Evolutionary conservation across 1,140 invertebrate genomes (phyloP).

Genomic region (Antheraea mylitta): DNA sequence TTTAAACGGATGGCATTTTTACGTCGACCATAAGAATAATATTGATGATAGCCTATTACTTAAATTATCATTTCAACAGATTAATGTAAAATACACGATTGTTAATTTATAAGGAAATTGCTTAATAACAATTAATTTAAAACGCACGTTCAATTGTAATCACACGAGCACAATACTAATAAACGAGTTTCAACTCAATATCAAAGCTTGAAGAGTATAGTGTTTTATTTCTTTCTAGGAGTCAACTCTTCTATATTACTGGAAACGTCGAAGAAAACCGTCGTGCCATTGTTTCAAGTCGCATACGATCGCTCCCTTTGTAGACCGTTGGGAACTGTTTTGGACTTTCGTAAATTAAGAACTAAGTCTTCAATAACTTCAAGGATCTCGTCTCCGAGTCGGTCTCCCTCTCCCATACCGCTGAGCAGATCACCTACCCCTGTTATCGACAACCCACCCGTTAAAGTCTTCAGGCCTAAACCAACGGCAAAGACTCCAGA

Average conservation of each 20-base stretch:
- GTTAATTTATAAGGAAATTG: too few species aligned
- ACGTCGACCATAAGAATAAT: too few species aligned
- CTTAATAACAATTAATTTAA: too few species aligned
- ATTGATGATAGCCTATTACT: too few species aligned
- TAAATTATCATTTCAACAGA: too few species aligned
- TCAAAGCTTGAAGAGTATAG: neutral
- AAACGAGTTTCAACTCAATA: too few species aligned
- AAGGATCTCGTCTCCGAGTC: constrained; percentile 32
- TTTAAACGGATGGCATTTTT: too few species aligned
- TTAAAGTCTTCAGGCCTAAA: constrained; percentile 20
- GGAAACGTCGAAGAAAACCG: constrained; percentile 45
- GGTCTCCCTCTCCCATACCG: constrained; percentile 48
- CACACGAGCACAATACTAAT: too few species aligned
- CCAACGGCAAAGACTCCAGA: constrained; percentile 39
- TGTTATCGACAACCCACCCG: constrained; percentile 11
- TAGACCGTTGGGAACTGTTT: constrained; percentile 59
- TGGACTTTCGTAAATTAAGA: constrained; percentile 49
- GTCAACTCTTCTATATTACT: constrained; percentile 24
- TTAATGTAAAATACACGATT: too few species aligned
- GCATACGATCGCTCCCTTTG: constrained; percentile 63
- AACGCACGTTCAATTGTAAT: too few species aligned
- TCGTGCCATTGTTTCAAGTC: constrained; percentile 69
- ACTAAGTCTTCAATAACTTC: constrained; percentile 20
- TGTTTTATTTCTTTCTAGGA: constrained; percentile 66
- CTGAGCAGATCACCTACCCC: constrained; percentile 26